Conservation (phyloP, 2,888 invertebrate species). For the Melanostoma mellinum region DNA sequence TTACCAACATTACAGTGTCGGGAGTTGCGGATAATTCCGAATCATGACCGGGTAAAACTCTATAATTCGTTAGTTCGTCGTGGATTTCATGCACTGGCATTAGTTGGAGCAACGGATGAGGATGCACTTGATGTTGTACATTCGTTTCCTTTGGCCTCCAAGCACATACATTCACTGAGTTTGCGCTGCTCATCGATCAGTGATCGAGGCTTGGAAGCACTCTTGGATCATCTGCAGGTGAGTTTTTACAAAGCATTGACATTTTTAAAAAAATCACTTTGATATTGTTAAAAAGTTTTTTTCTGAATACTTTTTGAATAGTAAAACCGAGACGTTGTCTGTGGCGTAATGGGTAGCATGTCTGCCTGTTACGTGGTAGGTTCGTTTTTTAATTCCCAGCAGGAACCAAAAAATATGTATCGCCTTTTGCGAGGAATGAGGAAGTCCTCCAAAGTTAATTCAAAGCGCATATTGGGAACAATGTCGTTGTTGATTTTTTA, state of each 20-base stretch:
- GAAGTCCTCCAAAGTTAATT: no score
- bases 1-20: constrained; percentile 93
- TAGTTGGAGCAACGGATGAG: constrained; percentile 94
- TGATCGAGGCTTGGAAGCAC: constrained; percentile 93
- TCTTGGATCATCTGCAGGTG: constrained; percentile 94
- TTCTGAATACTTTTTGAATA: background rate
- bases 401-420: no score
- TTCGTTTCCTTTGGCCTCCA: constrained; percentile 91
- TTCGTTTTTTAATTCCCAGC: no score
- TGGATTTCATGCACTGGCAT: constrained; percentile 92
- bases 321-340: no score
- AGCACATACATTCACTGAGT: constrained; percentile 92
- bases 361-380: no score
- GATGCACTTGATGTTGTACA: constrained; percentile 94
- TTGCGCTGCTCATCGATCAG: constrained; percentile 95
- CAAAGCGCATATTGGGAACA: no score
- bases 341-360: no score
- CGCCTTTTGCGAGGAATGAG: no score
- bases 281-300: no score
- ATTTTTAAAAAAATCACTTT: no score
- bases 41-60: constrained; percentile 85
- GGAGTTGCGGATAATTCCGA: constrained; percentile 87
- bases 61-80: constrained; percentile 92
- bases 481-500: no score
- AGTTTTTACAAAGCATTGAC: constrained; percentile 65